A percentile compares a stretch with the other conserved stretches of the same genome.
Evolutionary conservation across 1,140 invertebrate genomes (phyloP).

Genomic region (Drosophila kohkoa): DNA sequence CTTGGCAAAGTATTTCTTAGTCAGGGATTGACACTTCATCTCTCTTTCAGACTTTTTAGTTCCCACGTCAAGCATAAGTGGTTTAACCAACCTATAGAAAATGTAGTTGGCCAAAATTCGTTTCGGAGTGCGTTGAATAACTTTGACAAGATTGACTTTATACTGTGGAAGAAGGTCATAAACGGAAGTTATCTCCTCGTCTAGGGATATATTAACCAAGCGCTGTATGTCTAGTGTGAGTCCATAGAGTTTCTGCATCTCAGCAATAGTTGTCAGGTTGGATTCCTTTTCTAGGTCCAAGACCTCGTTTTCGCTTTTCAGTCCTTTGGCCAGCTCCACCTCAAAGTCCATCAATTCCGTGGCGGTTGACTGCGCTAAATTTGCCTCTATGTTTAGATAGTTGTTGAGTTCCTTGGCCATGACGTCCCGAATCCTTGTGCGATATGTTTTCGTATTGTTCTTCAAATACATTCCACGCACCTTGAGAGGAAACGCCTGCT

Average conservation of each 20-base stretch:
- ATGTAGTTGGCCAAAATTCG: slow-evolving; percentile 70
- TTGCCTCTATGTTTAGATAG: slow-evolving; percentile 42
- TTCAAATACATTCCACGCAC: slow-evolving; percentile 64
- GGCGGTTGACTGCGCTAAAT: slow-evolving; percentile 47
- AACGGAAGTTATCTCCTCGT: slow-evolving; percentile 15
- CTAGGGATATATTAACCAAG: slow-evolving; percentile 37
- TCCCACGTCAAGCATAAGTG: slow-evolving; percentile 39
- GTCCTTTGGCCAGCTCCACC: slow-evolving; percentile 56
- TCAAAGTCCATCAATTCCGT: slow-evolving; percentile 69
- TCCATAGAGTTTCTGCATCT: slow-evolving; percentile 53
- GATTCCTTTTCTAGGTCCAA: slow-evolving; percentile 31
- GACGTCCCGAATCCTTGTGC: slow-evolving; percentile 15
- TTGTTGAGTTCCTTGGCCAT: slow-evolving; percentile 39
- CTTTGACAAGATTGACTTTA: slow-evolving; percentile 56
- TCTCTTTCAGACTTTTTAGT: slow-evolving; percentile 15
- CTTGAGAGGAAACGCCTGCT: slow-evolving; percentile 50
- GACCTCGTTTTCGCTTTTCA: slow-evolving; percentile 49
- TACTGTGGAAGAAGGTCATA: slow-evolving; percentile 61
- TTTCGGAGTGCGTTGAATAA: slow-evolving; percentile 48
- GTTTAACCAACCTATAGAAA: slow-evolving; percentile 53
- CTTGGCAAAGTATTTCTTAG: slow-evolving; percentile 66
- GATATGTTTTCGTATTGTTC: slow-evolving; percentile 44
- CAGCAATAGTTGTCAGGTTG: slow-evolving; percentile 37
- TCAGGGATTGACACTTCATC: slow-evolving; percentile 42
- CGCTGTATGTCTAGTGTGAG: slow-evolving; percentile 45